Evolutionary conservation across 2,113 vertebrate genomes (phyloP), one percentile per base, ranked within the genome.

Genomic region (Albula glossodonta): DNA sequence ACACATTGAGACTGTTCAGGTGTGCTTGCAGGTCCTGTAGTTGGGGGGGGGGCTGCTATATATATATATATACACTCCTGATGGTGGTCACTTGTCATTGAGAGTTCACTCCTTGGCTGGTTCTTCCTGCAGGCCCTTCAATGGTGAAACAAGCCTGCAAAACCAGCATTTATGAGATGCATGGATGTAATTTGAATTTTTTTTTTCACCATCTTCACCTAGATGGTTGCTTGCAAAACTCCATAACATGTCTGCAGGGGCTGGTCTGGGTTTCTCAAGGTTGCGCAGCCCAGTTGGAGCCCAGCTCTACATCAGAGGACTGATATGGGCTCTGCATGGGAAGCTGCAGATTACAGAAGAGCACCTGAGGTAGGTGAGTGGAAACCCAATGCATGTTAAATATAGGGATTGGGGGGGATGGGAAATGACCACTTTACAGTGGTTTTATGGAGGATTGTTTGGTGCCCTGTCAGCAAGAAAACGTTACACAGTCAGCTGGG

Each of bases 1-100:
- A 91, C 96, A 96, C 96, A 96, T 95, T 96, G 95, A 94, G 96
- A 93, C 96, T 96, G 94, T 91, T 97, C 97, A 97, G 97, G 97
- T 97, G 97, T 97, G 95, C 92, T 94, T 90, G 91, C 82, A 92
- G 96, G 94, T 93, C 95, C 94, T 95, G 93, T 93, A 63, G 92
- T 90, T 94, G 94, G 95, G 95, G 94, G 95, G 94, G 94, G 53
- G 53, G 53, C 31, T 41, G 56, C 83, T 48, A 60, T 7, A 10
- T 85, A 2, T 63, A 63, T 88, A 86, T 89, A 90, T 95, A 96
- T 94, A 93, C 91, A 22, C 90, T 95, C 92, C 93, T 94, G 92
- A 93, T 96, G 95, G 95, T 96, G 95, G 92, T 93, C 94, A 95
- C 94, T 95, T 87, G 93, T 96, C 94, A 94, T 90, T 88, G 93